phyloP scores from a whole-genome alignment of 2,113 vertebrate genomes.

The Rattus norvegicus region GRCr8 NC_086020.1:246867001-246867500 shows the following conservation, averaged over 20 bases:
- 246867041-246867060: neutral
- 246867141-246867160: neutral
- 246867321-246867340: neutral
- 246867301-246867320: neutral
- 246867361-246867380: neutral
- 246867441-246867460: too few species aligned
- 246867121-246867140: slow-evolving; percentile 13
- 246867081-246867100: too few species aligned
- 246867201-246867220: neutral
- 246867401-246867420: too few species aligned
- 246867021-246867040: neutral
- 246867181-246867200: neutral
- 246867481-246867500: neutral
- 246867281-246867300: neutral
- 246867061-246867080: too few species aligned
- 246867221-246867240: neutral
- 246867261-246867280: neutral
- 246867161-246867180: neutral
- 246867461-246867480: neutral
- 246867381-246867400: neutral
- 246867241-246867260: neutral
- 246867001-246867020: neutral
- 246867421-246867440: too few species aligned
- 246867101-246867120: neutral
- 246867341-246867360: neutral